A percentile compares a stretch with the other conserved stretches of the same genome.
These are phyloP conservation scores for Automeris io DNA, from an alignment of 2,888 invertebrate genomes.

Conservation along the genomic window DNA sequence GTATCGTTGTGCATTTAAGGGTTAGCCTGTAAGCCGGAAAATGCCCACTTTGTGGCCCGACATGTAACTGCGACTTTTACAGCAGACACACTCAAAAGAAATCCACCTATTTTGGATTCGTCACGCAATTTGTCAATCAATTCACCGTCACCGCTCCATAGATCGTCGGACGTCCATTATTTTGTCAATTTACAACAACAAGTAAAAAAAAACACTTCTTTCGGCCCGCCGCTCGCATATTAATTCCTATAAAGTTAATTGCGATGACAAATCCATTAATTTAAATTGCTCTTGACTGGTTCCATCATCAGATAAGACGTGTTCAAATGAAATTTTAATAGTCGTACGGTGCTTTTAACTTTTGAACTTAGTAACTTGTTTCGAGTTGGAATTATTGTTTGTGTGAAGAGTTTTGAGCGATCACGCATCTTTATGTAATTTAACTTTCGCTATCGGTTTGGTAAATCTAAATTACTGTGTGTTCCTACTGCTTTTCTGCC, in stretches of 20 bases:
- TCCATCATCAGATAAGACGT: conserved; percentile 29
- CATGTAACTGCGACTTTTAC: conserved; percentile 47
- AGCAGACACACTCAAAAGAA: conserved; percentile 67
- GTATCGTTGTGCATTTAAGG: no score
- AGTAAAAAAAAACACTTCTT: conserved; percentile 41
- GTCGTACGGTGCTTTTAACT: conserved; percentile 8
- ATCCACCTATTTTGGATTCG: conserved; percentile 74
- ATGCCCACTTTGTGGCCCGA: conserved; percentile 30
- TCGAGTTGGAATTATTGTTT: conserved; percentile 18
- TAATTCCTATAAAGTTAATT: conserved; percentile 75
- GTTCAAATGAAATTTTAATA: conserved; percentile 19
- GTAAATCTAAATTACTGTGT: background rate
- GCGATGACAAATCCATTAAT: conserved; percentile 76
- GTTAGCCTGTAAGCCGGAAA: background rate
- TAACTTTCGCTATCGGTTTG: background rate
- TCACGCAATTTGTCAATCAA: conserved; percentile 76
- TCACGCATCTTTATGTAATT: conserved; percentile 3
- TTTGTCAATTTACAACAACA: conserved; percentile 58
- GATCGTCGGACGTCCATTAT: conserved; percentile 60
- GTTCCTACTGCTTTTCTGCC: background rate
- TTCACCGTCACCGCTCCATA: conserved; percentile 61
- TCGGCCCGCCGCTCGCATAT: conserved; percentile 68
- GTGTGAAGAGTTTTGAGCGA: conserved; percentile 4
- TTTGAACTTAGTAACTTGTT: conserved; percentile 19
- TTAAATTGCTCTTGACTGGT: conserved; percentile 60